Evolutionary conservation across 1,140 invertebrate genomes (phyloP).

Genomic region (Zeugodacus cucurbitae): DNA sequence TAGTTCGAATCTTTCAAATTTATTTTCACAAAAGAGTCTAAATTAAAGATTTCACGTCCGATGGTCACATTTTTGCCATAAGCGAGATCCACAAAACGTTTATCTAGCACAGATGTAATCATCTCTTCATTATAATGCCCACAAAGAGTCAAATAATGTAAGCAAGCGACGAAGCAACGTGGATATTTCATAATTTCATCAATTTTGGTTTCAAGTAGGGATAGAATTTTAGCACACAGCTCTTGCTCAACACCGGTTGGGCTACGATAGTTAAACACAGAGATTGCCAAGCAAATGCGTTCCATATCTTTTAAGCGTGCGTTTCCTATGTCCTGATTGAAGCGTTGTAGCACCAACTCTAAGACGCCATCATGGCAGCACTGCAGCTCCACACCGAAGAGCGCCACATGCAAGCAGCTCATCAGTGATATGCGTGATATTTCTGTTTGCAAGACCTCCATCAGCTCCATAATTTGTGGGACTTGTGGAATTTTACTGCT

Average conservation of each 20-base stretch:
- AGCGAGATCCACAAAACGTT: constrained; percentile 63
- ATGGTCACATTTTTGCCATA: constrained; percentile 58
- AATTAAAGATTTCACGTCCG: constrained; percentile 67
- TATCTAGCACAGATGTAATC: constrained; percentile 65
- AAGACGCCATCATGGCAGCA: constrained; percentile 63
- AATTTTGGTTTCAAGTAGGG: constrained; percentile 66
- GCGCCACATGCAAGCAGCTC: constrained; percentile 68
- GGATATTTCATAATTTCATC: constrained; percentile 67
- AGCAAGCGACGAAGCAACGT: constrained; percentile 62
- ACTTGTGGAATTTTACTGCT: constrained; percentile 57
- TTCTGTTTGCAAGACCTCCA: constrained; percentile 59
- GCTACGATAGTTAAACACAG: constrained; percentile 67
- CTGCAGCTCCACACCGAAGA: constrained; percentile 67
- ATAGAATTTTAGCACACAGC: constrained; percentile 66
- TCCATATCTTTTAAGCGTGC: constrained; percentile 74
- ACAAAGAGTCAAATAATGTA: constrained; percentile 67
- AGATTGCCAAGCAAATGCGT: constrained; percentile 68
- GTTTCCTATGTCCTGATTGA: constrained; percentile 54
- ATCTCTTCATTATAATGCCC: constrained; percentile 69
- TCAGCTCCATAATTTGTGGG: constrained; percentile 54
- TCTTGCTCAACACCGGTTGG: constrained; percentile 58
- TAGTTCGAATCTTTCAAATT: constrained; percentile 69
- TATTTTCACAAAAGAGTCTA: constrained; percentile 69
- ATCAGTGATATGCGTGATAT: constrained; percentile 66
- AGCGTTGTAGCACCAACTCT: constrained; percentile 63